Percentiles rank a stretch among this genome's conserved stretches.
Evolutionary conservation across 2,113 vertebrate species (phyloP).

Genomic region (Nannobrachium achirus): DNA sequence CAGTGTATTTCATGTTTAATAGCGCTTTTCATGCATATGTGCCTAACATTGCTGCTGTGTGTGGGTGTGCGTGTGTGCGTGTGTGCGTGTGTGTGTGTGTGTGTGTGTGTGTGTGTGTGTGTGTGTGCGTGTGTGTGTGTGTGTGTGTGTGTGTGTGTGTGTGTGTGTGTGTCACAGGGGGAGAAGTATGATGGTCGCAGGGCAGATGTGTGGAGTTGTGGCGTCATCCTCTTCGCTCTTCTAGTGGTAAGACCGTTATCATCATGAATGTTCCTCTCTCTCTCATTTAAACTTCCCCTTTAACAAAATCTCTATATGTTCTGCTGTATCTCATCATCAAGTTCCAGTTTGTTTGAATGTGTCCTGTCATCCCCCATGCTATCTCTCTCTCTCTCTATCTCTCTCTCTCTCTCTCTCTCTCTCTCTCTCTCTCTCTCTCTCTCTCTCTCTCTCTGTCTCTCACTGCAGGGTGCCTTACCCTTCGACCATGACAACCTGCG

Average conservation of each 20-base stretch:
- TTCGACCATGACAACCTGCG: slow-evolving; percentile 94
- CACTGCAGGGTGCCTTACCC: slow-evolving; percentile 86
- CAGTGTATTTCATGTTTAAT: not conserved
- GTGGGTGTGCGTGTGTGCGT: not conserved
- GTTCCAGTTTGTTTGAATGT: not conserved
- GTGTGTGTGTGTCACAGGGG: slow-evolving; percentile 71
- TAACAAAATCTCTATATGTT: not conserved
- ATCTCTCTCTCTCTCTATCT: not conserved
- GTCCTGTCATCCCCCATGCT: not conserved
- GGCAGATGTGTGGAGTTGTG: slow-evolving; percentile 93
- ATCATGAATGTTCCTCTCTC: not conserved
- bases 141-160: not conserved
- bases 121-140: slow-evolving; percentile 7
- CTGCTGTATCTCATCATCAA: not conserved
- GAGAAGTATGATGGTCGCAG: slow-evolving; percentile 91
- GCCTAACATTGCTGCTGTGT: not conserved
- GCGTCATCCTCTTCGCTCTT: slow-evolving; percentile 91
- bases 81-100: not conserved
- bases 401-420: not conserved
- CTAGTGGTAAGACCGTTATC: slow-evolving; percentile 81
- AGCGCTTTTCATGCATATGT: no score
- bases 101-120: slow-evolving; percentile 12
- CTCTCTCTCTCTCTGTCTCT: not conserved
- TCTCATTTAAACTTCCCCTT: not conserved
- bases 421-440: not conserved